Percentiles rank a stretch among this genome's conserved stretches.
phyloP scores from a whole-genome alignment of 1,140 invertebrate genomes.

The Lepidurus packardi region DNA sequence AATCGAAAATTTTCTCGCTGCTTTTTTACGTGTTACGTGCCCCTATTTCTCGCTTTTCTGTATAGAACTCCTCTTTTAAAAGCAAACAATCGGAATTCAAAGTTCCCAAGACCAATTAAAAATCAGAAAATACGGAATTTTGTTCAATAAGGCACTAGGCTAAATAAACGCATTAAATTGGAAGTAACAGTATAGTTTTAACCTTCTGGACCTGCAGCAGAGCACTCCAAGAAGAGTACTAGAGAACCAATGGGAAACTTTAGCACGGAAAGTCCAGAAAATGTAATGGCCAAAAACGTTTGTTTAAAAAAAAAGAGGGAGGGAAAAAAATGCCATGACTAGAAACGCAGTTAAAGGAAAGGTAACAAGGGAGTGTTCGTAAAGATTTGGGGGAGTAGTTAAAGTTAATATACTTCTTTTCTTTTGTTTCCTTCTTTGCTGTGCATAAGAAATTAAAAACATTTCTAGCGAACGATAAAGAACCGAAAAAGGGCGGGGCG shows the following conservation, averaged over 20 bases:
- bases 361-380: neutral
- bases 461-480: neutral
- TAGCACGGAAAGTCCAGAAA: neutral
- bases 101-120: neutral
- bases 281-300: neutral
- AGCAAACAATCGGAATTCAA: neutral
- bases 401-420: neutral
- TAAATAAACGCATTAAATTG: neutral
- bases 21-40: neutral
- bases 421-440: neutral
- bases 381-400: neutral
- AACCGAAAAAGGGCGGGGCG: neutral
- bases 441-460: neutral
- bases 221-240: neutral
- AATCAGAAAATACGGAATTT: neutral
- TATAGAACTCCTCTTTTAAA: neutral
- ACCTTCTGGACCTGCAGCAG: neutral
- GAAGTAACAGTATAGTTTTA: neutral
- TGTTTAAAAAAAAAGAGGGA: neutral
- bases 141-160: slow-evolving; percentile 15
- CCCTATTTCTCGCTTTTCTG: neutral
- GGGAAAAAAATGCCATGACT: neutral
- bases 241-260: neutral
- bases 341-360: slow-evolving; percentile 2
- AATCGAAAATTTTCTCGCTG: neutral